phyloP scores from a whole-genome alignment of 2,888 invertebrate species.

The Adela reaumurella region DNA sequence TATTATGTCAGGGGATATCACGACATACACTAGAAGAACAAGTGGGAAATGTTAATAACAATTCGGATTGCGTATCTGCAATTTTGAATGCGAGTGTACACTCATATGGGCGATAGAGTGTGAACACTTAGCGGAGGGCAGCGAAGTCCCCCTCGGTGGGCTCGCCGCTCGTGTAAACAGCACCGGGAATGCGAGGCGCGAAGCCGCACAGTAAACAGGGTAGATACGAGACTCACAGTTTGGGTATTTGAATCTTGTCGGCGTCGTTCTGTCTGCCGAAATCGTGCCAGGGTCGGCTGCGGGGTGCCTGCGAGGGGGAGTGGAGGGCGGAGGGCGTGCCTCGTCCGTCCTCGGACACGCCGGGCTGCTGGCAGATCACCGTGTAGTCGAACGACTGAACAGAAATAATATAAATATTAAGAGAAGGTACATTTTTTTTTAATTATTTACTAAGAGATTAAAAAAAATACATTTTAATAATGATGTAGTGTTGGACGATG shows the following conservation, averaged over 20 bases:
- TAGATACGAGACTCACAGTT: conserved; percentile 73
- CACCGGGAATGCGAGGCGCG: neutral
- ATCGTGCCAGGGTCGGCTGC: conserved; percentile 90
- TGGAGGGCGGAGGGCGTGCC: conserved; percentile 61
- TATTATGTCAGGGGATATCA: too few relatives aligned
- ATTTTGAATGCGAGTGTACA: too few relatives aligned
- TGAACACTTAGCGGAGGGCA: neutral
- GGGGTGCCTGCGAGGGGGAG: conserved; percentile 58
- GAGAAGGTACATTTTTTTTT: too few relatives aligned
- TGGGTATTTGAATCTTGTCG: conserved; percentile 96
- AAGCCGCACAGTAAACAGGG: neutral
- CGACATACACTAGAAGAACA: too few relatives aligned
- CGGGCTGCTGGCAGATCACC: conserved; percentile 75
- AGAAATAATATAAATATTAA: too few relatives aligned
- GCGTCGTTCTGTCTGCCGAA: conserved; percentile 91
- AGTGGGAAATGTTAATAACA: too few relatives aligned
- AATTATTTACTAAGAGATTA: too few relatives aligned
- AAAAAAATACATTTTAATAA: too few relatives aligned
- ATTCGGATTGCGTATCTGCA: too few relatives aligned
- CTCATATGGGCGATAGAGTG: neutral
- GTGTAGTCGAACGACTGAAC: conserved; percentile 87
- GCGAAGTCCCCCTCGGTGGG: neutral
- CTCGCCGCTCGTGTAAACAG: neutral
- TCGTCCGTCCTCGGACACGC: conserved; percentile 54
- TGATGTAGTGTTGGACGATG: too few relatives aligned